Evolutionary conservation across 35 echinoderm and acorn worm genomes (phyloP), one percentile per base, ranked within the genome.

Genomic region (Heliocidaris erythrogramma): DNA sequence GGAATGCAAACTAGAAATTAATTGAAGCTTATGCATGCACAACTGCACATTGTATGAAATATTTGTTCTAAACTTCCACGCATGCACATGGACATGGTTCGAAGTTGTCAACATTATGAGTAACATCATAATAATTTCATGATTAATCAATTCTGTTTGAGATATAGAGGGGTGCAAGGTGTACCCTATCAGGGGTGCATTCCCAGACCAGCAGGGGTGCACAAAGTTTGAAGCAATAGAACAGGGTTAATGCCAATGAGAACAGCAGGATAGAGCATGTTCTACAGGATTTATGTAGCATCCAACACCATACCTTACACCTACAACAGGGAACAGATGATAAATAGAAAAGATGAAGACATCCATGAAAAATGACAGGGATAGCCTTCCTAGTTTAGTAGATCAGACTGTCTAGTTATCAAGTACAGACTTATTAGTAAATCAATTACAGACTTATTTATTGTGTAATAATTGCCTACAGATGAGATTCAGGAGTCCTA

Each of bases 161-260:
- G 65, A 78, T 78, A 78, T 27, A 78, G 21, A n/a, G 65, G 65
- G 65, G 65, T 78, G 27, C 35, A 78, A 78, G 65, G 65, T 78
- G 65, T 78, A 78, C 65, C 65, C 24, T 78, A 78, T 78, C 65
- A 78, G 65, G 65, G 65, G 65, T 78, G 65, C 65, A 78, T 78
- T 78, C 65, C 65, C 3, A 18, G 18, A 18, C 65, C 65, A 78
- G 65, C 65, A 78, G 65, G 65, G 65, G 65, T n/a, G 65, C 5
- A 78, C 18, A 78, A 6, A 78, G 18, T 78, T 78, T n/a, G 65
- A 78, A 56, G 52, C 52, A 56, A 42, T 56, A 14, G 14, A 56
- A 78, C 65, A 78, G n/a, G 65, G 65, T 21, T 78, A 18, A 78
- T 78, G 27, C 65, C 24, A 78, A 18, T 78, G 65, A 78, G 65